Percentiles rank a stretch among this genome's conserved stretches.
These are phyloP conservation scores for Gila robusta DNA, from an alignment of 2,797 vertebrate genomes.

Conservation along the genomic window DNA sequence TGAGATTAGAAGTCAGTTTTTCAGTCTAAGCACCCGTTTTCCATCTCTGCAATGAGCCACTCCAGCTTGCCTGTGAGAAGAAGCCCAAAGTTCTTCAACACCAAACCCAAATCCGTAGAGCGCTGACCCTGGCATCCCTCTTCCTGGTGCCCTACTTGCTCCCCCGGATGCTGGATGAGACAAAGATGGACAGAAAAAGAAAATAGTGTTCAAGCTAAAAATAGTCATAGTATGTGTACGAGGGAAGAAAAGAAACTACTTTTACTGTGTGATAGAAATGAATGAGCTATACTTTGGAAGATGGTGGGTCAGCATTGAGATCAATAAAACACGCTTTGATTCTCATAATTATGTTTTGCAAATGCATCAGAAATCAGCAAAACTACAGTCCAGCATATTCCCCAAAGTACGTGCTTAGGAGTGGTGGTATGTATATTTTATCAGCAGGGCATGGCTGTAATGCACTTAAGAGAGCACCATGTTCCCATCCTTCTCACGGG, in stretches of 20 bases:
- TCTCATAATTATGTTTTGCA: constrained; percentile 26
- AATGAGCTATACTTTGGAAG: not conserved
- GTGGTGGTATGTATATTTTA: constrained; percentile 37
- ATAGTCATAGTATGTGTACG: not conserved
- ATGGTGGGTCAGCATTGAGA: constrained; percentile 11
- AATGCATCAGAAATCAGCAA: constrained; percentile 5
- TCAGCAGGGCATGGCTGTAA: constrained; percentile 26
- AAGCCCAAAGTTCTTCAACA: constrained; percentile 70
- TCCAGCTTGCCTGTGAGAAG: constrained; percentile 78
- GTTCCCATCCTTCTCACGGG: constrained; percentile 54
- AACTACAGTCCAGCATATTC: constrained; percentile 8
- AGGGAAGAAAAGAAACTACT: not conserved
- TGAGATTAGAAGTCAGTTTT: constrained; percentile 13
- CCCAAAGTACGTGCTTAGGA: constrained; percentile 10
- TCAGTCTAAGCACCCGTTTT: constrained; percentile 63
- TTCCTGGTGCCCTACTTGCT: constrained; percentile 59
- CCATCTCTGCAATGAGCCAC: constrained; percentile 69
- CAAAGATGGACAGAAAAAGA: constrained; percentile 51
- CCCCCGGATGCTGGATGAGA: constrained; percentile 70
- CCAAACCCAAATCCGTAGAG: constrained; percentile 65
- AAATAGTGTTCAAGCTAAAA: constrained; percentile 4
- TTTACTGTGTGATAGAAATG: not conserved
- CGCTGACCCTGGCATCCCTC: constrained; percentile 67
- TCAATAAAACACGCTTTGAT: not conserved
- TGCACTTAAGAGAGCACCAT: constrained; percentile 23